phyloP scores from a whole-genome alignment of 2,113 vertebrate genomes.

The Xiphorhynchus elegans region DNA sequence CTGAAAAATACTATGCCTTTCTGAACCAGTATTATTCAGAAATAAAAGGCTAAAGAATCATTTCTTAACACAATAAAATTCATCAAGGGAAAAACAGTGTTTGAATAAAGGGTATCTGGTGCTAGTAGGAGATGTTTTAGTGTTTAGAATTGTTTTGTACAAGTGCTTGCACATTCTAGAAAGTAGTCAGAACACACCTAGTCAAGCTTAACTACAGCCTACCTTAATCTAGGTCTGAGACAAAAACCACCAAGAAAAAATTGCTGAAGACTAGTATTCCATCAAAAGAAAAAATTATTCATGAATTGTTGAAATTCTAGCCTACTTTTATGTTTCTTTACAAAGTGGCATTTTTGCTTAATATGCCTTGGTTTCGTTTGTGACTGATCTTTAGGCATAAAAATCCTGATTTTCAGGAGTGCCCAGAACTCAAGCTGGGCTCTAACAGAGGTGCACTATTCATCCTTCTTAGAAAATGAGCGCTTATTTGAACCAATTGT shows the following conservation, averaged over 20 bases:
- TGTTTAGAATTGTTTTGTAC: neutral
- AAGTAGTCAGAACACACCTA: neutral
- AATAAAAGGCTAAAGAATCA: neutral
- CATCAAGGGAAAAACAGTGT: neutral
- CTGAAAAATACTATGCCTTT: neutral
- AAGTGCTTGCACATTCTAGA: neutral
- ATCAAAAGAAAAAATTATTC: neutral
- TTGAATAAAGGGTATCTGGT: neutral
- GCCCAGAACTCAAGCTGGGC: neutral
- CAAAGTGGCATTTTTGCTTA: neutral
- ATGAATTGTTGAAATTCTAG: neutral
- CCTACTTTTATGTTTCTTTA: neutral
- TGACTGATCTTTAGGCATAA: neutral
- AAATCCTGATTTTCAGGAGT: neutral
- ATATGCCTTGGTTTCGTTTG: neutral
- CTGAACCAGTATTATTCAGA: neutral
- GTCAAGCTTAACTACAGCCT: neutral
- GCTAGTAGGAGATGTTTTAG: neutral
- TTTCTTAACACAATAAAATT: neutral
- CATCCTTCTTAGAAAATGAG: neutral
- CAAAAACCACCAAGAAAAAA: neutral
- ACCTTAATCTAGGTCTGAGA: neutral
- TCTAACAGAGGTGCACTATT: neutral
- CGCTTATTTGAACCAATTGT: neutral
- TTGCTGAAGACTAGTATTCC: neutral